Evolutionary conservation across 2,797 vertebrate species (phyloP).

Genomic region (Galagoides demidoff): DNA sequence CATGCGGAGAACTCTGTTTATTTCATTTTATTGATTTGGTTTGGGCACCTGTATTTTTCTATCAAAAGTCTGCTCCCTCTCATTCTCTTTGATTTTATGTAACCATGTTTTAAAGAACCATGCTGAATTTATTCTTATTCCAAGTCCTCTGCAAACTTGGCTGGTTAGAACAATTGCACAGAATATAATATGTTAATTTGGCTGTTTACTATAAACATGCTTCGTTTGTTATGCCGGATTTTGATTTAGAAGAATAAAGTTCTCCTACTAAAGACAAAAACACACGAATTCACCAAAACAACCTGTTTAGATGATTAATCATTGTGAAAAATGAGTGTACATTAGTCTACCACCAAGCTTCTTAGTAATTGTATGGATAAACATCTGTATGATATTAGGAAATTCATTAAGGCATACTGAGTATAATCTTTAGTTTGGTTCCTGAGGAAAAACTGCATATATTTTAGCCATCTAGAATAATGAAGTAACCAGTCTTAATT

Average conservation of each 20-base stretch:
- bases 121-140: neutral
- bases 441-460: neutral
- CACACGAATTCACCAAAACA: neutral
- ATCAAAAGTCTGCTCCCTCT: neutral
- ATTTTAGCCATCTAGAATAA: neutral
- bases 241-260: constrained; percentile 23
- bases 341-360: neutral
- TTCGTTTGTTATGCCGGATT: constrained; percentile 13
- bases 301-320: neutral
- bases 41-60: neutral
- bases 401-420: neutral
- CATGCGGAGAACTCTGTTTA: neutral
- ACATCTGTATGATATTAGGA: neutral
- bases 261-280: neutral
- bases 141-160: neutral
- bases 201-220: neutral
- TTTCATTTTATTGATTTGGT: constrained; percentile 26
- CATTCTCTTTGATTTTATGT: constrained; percentile 19
- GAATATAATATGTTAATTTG: constrained; percentile 4
- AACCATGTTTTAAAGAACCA: neutral
- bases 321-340: neutral
- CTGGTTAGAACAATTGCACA: neutral
- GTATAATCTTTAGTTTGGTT: constrained; percentile 20
- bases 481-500: neutral
- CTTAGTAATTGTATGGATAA: neutral